phyloP scores from a whole-genome alignment of 1,140 invertebrate species.

The Lineus longissimus region DNA sequence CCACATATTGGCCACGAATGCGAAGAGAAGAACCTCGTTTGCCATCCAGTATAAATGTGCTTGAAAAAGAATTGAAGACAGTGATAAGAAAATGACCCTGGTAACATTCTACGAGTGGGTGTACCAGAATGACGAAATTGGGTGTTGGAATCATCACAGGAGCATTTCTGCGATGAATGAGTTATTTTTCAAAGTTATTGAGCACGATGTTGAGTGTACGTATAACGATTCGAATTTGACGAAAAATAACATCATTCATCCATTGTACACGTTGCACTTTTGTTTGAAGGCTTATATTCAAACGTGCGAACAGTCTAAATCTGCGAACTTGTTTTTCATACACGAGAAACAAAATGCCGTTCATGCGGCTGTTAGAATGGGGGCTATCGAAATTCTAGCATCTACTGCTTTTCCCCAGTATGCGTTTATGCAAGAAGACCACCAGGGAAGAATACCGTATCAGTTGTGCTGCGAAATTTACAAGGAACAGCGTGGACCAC shows the following conservation, averaged over 20 bases:
- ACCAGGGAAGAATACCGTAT: slow-evolving; percentile 1
- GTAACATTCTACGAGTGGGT: neutral
- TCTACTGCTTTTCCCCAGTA: slow-evolving; percentile 1
- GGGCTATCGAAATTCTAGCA: slow-evolving; percentile 7
- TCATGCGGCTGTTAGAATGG: neutral
- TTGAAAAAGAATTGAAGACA: neutral
- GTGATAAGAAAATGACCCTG: neutral
- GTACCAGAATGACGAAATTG: neutral
- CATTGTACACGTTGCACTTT: neutral
- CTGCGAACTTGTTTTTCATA: slow-evolving; percentile 1
- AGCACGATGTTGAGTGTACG: neutral
- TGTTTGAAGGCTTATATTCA: slow-evolving; percentile 5
- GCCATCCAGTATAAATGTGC: neutral
- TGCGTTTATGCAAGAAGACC: slow-evolving; percentile 2
- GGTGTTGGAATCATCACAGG: slow-evolving; percentile 1
- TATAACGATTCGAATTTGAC: neutral
- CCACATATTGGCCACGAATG: neutral
- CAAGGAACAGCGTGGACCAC: neutral
- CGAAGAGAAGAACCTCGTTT: neutral
- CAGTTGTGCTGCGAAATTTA: slow-evolving; percentile 6
- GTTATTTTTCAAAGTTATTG: slow-evolving; percentile 1
- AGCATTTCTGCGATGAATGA: neutral
- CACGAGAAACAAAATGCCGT: slow-evolving; percentile 7
- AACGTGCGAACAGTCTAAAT: slow-evolving; percentile 4
- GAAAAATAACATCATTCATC: slow-evolving; percentile 3